A percentile compares a stretch with the other conserved stretches of the same genome.
These are phyloP conservation scores for Cataglyphis livida DNA, from an alignment of 2,888 invertebrate species.

Conservation along the genomic window DNA sequence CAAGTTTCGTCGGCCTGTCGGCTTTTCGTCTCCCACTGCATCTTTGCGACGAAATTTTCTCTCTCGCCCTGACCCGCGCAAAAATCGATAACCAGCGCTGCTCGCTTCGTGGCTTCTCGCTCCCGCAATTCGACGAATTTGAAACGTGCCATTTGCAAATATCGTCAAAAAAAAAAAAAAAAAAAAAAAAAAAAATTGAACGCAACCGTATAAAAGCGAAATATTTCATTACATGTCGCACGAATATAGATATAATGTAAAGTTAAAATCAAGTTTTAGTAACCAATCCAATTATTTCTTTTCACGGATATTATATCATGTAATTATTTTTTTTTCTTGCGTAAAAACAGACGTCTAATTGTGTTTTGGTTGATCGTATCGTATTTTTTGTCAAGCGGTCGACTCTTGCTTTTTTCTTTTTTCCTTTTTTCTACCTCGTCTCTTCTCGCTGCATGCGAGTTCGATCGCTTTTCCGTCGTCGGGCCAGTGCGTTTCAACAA, in stretches of 20 bases:
- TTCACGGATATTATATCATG: neutral
- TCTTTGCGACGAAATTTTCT: slow-evolving; percentile 64
- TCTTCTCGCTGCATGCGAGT: slow-evolving; percentile 25
- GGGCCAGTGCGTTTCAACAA: slow-evolving; percentile 33
- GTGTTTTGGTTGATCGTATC: slow-evolving; percentile 18
- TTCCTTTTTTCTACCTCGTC: neutral
- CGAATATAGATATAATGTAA: neutral
- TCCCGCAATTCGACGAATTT: slow-evolving; percentile 65
- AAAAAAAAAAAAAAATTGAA: slow-evolving; percentile 1
- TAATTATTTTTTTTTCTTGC: neutral
- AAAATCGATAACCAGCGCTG: slow-evolving; percentile 69
- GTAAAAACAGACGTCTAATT: slow-evolving; percentile 30
- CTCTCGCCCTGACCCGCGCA: slow-evolving; percentile 44
- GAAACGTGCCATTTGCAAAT: slow-evolving; percentile 12
- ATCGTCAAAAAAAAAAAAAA: neutral
- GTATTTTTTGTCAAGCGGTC: neutral
- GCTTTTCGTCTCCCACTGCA: slow-evolving; percentile 50
- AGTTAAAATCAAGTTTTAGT: neutral
- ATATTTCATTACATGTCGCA: neutral
- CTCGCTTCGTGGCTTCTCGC: slow-evolving; percentile 62
- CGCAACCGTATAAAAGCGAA: neutral
- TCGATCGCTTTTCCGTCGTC: slow-evolving; percentile 36
- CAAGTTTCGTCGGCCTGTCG: slow-evolving; percentile 57
- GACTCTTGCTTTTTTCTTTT: neutral
- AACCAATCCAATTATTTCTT: neutral